A percentile compares a stretch with the other conserved stretches of the same genome.
These are phyloP conservation scores for Podarcis muralis DNA, from an alignment of 2,113 vertebrate species.

Conservation along the genomic window DNA sequence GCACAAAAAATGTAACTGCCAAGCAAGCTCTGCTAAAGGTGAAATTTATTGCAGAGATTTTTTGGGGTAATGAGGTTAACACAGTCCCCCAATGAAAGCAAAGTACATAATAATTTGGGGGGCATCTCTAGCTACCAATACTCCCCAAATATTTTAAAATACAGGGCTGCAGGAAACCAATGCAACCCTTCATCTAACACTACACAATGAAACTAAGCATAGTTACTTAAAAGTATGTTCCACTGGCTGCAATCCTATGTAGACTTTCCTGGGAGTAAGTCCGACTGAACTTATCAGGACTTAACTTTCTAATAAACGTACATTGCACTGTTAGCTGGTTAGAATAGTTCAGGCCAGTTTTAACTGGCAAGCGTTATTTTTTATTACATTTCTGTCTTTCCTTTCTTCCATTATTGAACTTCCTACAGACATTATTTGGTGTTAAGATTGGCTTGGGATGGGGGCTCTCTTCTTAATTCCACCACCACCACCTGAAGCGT, in stretches of 20 bases:
- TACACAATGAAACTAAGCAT: not conserved
- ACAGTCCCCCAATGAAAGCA: slow-evolving; percentile 56
- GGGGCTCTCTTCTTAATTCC: too few species aligned
- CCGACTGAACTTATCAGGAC: too few species aligned
- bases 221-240: not conserved
- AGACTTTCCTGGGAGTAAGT: too few species aligned
- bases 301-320: too few species aligned
- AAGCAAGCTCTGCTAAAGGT: slow-evolving; percentile 49
- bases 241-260: not conserved
- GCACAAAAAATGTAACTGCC: slow-evolving; percentile 18
- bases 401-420: not conserved
- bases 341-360: not conserved
- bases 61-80: not conserved
- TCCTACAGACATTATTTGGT: too few species aligned
- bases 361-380: not conserved
- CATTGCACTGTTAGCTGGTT: not conserved
- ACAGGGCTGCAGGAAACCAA: not conserved
- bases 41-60: slow-evolving; percentile 61
- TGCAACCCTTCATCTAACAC: not conserved
- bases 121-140: slow-evolving; percentile 55
- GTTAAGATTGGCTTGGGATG: too few species aligned
- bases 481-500: too few species aligned
- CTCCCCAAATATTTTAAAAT: slow-evolving; percentile 18
- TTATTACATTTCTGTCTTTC: too few species aligned
- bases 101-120: slow-evolving; percentile 55